Base-by-base conservation (phyloP, 2,797 vertebrate genomes). In the Rousettus madagascariensis region DNA sequence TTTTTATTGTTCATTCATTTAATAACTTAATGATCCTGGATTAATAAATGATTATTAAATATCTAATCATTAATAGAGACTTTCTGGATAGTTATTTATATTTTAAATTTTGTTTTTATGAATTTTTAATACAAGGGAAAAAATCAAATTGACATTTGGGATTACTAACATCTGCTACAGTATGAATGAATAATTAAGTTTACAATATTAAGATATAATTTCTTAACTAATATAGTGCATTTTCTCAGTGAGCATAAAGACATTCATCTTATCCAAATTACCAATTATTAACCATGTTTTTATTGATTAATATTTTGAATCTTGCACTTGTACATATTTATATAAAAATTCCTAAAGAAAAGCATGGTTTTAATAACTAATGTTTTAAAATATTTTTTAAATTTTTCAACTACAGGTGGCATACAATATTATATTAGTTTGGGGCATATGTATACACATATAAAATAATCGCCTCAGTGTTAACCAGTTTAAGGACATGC, bases 301-400 rank as follows among this genome's bases (percentile, higher is more conserved):
- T 89, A 43, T 24, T 63, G 20, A 63, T 85, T 87, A 12, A 72
- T 86, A 91, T 55, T 78, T 72, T 78, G 3, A 49, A 43, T 88
- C 17, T 94, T 92, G 43, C 2, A 86, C 61, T 69, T 94, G 17
- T 66, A n/a, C 26, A 78, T 79, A 49, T 74, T 94, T 24, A 53
- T 59, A 8, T 78, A 43, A 38, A 87, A 82, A 65, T 28, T 92
- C 33, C 85, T 88, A 61, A 91, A 59, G 36, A 19, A 95, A 94
- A 75, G 5, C 0, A 8, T 38, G 5, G 24, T 74, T 90, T 26
- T 74, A 75, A 33, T 15, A 82, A 68, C 8, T 36, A 57, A 57
- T 57, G 57, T 86, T 92, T 68, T 36, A 16, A 66, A 80, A 94
- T 49, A 49, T 49, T 46, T 46, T 4, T 46, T 16, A 5, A 49